A percentile compares a stretch with the other conserved stretches of the same genome.
Conservation (phyloP, 2,797 vertebrate species). For the Neosilurus hyrtlii region DNA sequence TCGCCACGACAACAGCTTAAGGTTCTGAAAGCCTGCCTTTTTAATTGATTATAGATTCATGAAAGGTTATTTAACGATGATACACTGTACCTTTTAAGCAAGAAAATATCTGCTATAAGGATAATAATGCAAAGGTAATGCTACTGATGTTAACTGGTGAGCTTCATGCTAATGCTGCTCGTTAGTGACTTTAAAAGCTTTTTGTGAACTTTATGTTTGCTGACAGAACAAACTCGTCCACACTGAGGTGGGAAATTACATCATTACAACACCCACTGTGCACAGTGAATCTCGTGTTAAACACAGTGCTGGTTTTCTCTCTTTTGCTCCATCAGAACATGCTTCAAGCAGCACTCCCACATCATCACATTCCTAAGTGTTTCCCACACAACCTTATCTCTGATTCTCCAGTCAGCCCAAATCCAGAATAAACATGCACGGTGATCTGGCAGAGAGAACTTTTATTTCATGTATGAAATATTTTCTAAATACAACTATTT, state of each 20-base stretch:
- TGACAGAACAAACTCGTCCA: neutral
- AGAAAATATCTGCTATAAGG: too few species aligned
- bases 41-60: too few species aligned
- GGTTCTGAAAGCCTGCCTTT: too few species aligned
- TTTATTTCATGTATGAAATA: neutral
- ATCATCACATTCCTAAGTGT: slow-evolving; percentile 65
- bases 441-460: neutral
- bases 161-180: neutral
- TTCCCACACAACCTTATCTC: slow-evolving; percentile 60
- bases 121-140: too few species aligned
- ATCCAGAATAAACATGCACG: slow-evolving; percentile 16
- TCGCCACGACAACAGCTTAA: too few species aligned
- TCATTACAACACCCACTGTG: neutral
- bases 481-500: neutral
- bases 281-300: neutral
- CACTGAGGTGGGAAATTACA: neutral
- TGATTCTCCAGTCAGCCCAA: slow-evolving; percentile 30
- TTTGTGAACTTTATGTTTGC: neutral
- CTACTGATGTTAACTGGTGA: neutral
- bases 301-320: neutral
- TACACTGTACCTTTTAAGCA: too few species aligned
- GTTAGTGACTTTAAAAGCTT: neutral
- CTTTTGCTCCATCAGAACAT: slow-evolving; percentile 45
- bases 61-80: too few species aligned
- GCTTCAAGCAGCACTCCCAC: slow-evolving; percentile 50